phyloP scores from a whole-genome alignment of 2,888 invertebrate species.

The Palloptera scutellata region DNA sequence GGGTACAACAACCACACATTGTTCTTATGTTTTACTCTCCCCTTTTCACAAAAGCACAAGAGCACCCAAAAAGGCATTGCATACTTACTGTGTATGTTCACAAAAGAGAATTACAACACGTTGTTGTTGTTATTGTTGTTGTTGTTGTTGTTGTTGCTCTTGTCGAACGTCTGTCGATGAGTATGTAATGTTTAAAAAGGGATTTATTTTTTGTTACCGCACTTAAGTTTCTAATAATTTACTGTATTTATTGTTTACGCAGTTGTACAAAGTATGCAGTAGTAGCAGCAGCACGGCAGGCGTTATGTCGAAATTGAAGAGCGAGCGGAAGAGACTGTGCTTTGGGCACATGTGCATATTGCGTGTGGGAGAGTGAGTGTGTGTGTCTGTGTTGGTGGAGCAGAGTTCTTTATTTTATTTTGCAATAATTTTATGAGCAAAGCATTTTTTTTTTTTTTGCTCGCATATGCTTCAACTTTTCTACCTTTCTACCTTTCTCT shows the following conservation, averaged over 20 bases:
- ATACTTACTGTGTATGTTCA: too few species aligned
- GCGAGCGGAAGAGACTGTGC: slow-evolving; percentile 8
- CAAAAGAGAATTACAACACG: too few species aligned
- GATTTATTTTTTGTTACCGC: slow-evolving; percentile 36
- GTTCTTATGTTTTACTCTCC: too few species aligned
- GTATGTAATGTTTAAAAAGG: slow-evolving; percentile 38
- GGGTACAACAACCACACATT: background rate
- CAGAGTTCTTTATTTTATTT: background rate
- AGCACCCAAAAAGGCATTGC: too few species aligned
- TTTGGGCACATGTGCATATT: background rate
- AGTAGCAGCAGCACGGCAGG: background rate
- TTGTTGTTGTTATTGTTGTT: too few species aligned
- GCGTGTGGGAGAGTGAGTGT: background rate
- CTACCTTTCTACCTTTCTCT: background rate
- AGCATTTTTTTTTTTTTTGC: background rate
- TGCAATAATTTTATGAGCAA: background rate
- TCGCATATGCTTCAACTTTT: background rate
- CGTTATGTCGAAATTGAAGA: slow-evolving; percentile 3
- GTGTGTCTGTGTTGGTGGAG: background rate
- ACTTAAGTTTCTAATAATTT: slow-evolving; percentile 38
- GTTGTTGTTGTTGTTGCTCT: background rate
- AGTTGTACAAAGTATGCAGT: slow-evolving; percentile 16
- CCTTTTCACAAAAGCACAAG: too few species aligned
- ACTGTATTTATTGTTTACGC: slow-evolving; percentile 34
- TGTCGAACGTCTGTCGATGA: slow-evolving; percentile 32